Evolutionary conservation across 2,888 invertebrate species (phyloP), one percentile per base, ranked within the genome.

Genomic region (Amphipoea lucens): DNA sequence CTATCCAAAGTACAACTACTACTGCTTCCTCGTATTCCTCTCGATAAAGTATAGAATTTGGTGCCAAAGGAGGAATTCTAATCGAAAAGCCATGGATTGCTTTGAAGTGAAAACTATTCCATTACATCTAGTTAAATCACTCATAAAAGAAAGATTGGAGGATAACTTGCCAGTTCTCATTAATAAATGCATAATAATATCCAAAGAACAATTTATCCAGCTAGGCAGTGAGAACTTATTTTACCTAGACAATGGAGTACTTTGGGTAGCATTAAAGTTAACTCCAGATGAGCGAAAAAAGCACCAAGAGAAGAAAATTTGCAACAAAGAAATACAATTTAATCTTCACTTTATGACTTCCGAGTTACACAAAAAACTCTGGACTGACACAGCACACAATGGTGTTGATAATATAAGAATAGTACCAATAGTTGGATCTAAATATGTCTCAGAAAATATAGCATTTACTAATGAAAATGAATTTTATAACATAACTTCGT

Each of bases 1-100:
- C 78, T 96, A 96, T 94, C 97, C 97, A 93, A 96, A 96, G 92
- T 96, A 94, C 94, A 96, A 97, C 91, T 92, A 89, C 84, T 93
- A 95, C 88, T 91, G 92, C 79, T 97, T 97, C 89, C 92, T 97
- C 42, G 94, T 95, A 82, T 97, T 94, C 88, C 93, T 97, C 79
- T 94, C 95, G 81, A 94, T 97, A 91, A 97, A 96, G 90, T 96
- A 92, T 89, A 94, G 95, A 90, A 94, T 95, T 91, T 92, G 92
- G 87, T 92, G 79, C 81, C 94, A 92, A 84, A 92, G 90, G 77
- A 83, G 86, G 51, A 71, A 82, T 70, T 82, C 79, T 45, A 78
- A 84, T 75, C 51, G 77, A 14, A 90, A 88, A 76, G 86, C 76
- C 70, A 96, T 95, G 94, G 94, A 95, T 84, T 90, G 82, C 73